Conservation (phyloP, 2,113 vertebrate species). For the Tichodroma muraria region DNA sequence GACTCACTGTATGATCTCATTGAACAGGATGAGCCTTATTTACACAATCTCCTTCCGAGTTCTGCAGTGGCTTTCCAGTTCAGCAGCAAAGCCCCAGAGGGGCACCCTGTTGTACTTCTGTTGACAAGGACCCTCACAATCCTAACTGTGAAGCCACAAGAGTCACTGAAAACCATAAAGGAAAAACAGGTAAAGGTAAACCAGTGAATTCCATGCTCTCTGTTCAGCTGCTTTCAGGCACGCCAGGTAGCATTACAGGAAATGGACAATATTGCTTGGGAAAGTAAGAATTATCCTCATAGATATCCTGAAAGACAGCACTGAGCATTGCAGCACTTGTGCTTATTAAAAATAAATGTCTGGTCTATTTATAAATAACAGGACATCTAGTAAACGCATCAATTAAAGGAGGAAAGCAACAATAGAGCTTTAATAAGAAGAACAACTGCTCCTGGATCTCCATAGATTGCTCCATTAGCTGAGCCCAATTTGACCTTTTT, state of each 20-base stretch:
- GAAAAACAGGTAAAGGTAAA: neutral
- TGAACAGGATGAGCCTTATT: neutral
- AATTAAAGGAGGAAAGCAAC: neutral
- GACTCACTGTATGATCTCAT: neutral
- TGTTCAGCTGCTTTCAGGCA: neutral
- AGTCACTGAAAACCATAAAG: neutral
- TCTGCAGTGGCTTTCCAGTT: neutral
- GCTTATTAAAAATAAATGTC: slow-evolving; percentile 33
- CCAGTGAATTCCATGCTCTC: neutral
- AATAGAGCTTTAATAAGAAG: neutral
- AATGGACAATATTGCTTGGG: neutral
- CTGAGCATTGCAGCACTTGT: neutral
- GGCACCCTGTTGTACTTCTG: neutral
- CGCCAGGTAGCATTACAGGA: neutral
- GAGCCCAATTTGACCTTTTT: neutral
- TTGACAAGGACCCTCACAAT: neutral
- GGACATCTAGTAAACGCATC: neutral
- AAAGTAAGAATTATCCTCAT: neutral
- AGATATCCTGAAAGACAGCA: neutral
- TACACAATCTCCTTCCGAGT: neutral
- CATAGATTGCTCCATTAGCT: neutral
- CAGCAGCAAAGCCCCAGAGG: neutral
- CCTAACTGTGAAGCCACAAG: neutral
- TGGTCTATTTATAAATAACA: neutral
- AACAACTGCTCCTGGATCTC: neutral